Evolutionary conservation across 2,888 invertebrate genomes (phyloP), one percentile per base, ranked within the genome.

Genomic region (Polydrusus tereticollis): DNA sequence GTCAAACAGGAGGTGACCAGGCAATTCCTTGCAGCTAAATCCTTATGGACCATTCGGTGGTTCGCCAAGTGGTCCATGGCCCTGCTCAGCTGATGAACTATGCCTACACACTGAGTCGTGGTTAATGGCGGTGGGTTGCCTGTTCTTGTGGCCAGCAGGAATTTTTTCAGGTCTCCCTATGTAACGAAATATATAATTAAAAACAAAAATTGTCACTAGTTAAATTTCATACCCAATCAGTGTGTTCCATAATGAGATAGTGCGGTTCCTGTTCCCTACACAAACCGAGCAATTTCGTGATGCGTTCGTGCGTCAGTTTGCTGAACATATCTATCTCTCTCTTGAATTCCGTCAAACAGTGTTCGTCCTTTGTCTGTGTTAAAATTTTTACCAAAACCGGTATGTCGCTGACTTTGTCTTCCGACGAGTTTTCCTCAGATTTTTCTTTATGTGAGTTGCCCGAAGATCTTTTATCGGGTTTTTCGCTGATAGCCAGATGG

Each of bases 141-240:
- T 65, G 83, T 87, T 36, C 89, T 88, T 0, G 92, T 91, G 10
- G 94, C 93, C 62, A 92, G 85, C 20, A 95, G 88, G 87, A 93
- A 97, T 86, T 94, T 96, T 80, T 97, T 97, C 62, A 98, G 87
- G 84, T 97, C 97, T 5, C 97, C 97, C 95, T 95, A 43, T 84
- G 36, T 58, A 26, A 23, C n/a, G n/a, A n/a, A n/a, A n/a, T n/a
- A n/a, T n/a, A n/a, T n/a, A n/a, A n/a, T 33, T 12, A 33, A 33
- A 29, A 29, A 29, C 6, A 14, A 68, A 23, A 68, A 63, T 14
- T 29, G 21, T 36, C 47, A 10, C n/a, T 38, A 50, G 1, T 45
- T 29, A 18, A n/a, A n/a, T 57, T 21, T 79, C 88, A 86, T 84
- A 95, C 94, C 97, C 97, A 97, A 83, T 98, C 97, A 2, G 96